Evolutionary conservation across 2,797 vertebrate species (phyloP), one percentile per base, ranked within the genome.

Genomic region (Alosa sapidissima): DNA sequence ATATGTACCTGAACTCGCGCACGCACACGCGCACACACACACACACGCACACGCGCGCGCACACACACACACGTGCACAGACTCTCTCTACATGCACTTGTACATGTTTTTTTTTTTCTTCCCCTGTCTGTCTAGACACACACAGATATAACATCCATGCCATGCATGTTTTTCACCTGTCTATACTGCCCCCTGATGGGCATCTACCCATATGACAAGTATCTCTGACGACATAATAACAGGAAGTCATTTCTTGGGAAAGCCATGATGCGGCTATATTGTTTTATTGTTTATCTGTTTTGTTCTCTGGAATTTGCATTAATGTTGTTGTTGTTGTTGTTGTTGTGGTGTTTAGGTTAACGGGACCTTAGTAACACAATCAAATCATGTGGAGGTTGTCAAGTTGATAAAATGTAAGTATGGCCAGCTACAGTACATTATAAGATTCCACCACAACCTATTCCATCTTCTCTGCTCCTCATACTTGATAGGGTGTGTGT

Each of bases 401-500:
- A 97, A 98, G 92, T 93, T 99, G 90, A 99, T 99, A 81, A 99
- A 96, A 95, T 99, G 98, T 99, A 93, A 97, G 98, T 97, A 89
- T 41, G 8, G 19, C 41, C 48, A 54, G 11, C 21, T 13, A 36
- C 62, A 36, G 58, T n/a, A 11, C 33, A 3, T 1, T 2, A 14
- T 33, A 10, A 65, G 24, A 49, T 2, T 49, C 82, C 36, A 84
- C 33, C 2, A 28, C 78, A 78, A 11, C 72, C 72, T 36, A 19
- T 54, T 54, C 14, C 13, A 13, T 3, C 11, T 54, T 54, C 14
- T 21, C 16, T 16, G 54, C 3, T 55, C 16, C 28, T 28, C 28
- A 28, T 28, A 28, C 28, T 28, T 28, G 28, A 75, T 14, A 21
- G 9, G 68, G 45, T 8, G 60, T 68, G 11, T 83, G 60, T 85